Conservation (phyloP, 2,113 vertebrate species). For the cattle (Bos taurus) region ARS-UCD2.0 NC_037331.1:4645501-4646000, state of each 20-base stretch:
- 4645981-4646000: background rate
- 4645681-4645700: background rate
- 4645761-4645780: background rate
- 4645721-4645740: background rate
- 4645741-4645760: background rate
- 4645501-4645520: background rate
- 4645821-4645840: background rate
- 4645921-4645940: background rate
- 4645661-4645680: background rate
- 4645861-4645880: background rate
- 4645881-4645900: background rate
- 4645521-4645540: background rate
- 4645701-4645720: background rate
- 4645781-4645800: background rate
- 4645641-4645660: background rate
- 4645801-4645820: background rate
- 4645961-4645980: background rate
- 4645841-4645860: background rate
- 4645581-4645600: background rate
- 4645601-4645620: background rate
- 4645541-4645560: background rate
- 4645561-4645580: background rate
- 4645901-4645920: background rate
- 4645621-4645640: background rate
- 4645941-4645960: background rate